phyloP scores from a whole-genome alignment of 37 sponge, comb jelly and placozoan genomes.

The Mnemiopsis leidyi region DNA sequence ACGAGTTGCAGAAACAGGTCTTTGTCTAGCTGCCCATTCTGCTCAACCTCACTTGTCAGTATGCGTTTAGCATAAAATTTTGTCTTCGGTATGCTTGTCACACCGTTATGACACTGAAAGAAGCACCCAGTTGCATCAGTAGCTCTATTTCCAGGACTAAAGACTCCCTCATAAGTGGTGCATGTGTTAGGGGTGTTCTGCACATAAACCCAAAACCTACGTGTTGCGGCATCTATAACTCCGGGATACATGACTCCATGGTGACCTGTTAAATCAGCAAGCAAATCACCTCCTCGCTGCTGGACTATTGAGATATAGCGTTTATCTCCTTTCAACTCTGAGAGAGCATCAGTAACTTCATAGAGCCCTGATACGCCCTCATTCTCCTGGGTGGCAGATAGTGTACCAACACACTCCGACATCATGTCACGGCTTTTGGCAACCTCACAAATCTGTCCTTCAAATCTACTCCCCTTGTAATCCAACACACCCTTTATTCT shows the following conservation, averaged over 20 bases:
- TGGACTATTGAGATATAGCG: not conserved
- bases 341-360: constrained; percentile 29
- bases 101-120: constrained; percentile 17
- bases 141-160: not conserved
- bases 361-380: constrained; percentile 60
- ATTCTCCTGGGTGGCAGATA: constrained; percentile 19
- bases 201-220: constrained; percentile 28
- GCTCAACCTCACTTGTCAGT: not conserved
- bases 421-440: not conserved
- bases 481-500: constrained; percentile 38
- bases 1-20: not conserved
- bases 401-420: constrained; percentile 48
- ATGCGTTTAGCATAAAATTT: not conserved
- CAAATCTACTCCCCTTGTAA: constrained; percentile 42
- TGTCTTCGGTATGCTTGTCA: constrained; percentile 9
- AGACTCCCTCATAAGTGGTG: constrained; percentile 21
- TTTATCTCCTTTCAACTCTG: constrained; percentile 11
- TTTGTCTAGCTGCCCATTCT: not conserved
- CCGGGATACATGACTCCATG: constrained; percentile 49
- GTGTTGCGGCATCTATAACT: not conserved
- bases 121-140: not conserved
- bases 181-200: constrained; percentile 11
- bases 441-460: constrained; percentile 55
- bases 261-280: constrained; percentile 33
- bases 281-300: constrained; percentile 33